Conservation (phyloP, 2,113 vertebrate genomes). For the Castor canadensis region DNA sequence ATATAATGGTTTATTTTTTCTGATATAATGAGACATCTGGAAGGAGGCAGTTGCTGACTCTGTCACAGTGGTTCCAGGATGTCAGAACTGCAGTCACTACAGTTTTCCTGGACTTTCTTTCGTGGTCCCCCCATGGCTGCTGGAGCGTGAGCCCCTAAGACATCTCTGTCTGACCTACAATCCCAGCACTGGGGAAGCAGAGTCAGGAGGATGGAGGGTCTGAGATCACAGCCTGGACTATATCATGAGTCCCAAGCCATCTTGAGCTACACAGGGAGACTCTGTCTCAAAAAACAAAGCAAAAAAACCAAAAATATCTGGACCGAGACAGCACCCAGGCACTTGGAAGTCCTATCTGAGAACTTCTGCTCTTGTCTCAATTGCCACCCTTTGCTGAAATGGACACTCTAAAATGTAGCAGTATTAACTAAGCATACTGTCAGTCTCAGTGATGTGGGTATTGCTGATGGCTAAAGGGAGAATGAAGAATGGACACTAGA, state of each 20-base stretch:
- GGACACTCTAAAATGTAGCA: not conserved
- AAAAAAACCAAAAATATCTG: not conserved
- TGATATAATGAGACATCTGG: conserved; percentile 4
- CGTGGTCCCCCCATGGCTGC: not conserved
- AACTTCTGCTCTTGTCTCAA: not conserved
- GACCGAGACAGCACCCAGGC: not conserved
- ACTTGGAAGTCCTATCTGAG: not conserved
- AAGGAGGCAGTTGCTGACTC: not conserved
- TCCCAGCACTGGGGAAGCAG: not conserved
- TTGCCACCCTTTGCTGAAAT: not conserved
- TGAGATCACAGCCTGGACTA: not conserved
- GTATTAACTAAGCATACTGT: not conserved
- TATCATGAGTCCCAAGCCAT: too few species aligned
- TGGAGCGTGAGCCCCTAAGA: not conserved
- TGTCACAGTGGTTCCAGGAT: not conserved
- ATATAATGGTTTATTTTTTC: not conserved
- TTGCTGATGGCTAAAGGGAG: conserved; percentile 7
- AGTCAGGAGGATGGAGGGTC: not conserved
- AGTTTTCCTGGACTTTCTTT: conserved; percentile 14
- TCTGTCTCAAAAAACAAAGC: not conserved
- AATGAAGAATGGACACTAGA: not conserved
- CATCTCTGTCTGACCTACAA: not conserved
- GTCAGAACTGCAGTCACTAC: not conserved
- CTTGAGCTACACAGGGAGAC: too few species aligned
- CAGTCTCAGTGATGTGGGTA: not conserved